These are phyloP conservation scores for Melitaea cinxia DNA, from an alignment of 1,140 invertebrate genomes.

Conservation along the genomic window DNA sequence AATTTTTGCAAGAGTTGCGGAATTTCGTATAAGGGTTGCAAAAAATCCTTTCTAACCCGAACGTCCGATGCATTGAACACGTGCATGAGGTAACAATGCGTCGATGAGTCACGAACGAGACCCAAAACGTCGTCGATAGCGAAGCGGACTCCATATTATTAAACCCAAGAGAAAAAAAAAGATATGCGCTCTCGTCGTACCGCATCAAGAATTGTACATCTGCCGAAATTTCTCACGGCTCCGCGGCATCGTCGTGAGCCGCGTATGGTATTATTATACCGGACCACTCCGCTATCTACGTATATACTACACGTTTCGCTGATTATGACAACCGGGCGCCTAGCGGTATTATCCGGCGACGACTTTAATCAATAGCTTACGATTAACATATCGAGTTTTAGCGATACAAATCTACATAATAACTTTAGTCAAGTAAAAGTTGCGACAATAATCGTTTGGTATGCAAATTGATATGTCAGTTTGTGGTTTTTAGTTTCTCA, in stretches of 20 bases:
- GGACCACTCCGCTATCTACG: constrained; percentile 44
- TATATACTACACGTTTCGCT: constrained; percentile 29
- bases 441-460: constrained; percentile 34
- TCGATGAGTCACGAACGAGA: constrained; percentile 71
- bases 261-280: constrained; percentile 75
- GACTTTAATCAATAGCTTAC: constrained; percentile 63
- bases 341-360: constrained; percentile 63
- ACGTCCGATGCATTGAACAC: constrained; percentile 68
- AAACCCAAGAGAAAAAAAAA: constrained; percentile 67
- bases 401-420: constrained; percentile 38
- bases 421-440: constrained; percentile 44
- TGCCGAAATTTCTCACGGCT: constrained; percentile 80
- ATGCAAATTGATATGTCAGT: constrained; percentile 44
- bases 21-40: constrained; percentile 77
- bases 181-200: constrained; percentile 70
- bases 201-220: constrained; percentile 79
- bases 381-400: constrained; percentile 70
- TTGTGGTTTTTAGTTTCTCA: constrained; percentile 25
- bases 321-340: constrained; percentile 69
- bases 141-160: constrained; percentile 67
- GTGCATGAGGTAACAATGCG: constrained; percentile 73
- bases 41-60: constrained; percentile 78
- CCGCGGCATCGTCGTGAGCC: constrained; percentile 54
- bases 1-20: constrained; percentile 81
- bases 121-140: constrained; percentile 58